Conservation (phyloP, 2,888 invertebrate species). For the Catonia carolina region DNA sequence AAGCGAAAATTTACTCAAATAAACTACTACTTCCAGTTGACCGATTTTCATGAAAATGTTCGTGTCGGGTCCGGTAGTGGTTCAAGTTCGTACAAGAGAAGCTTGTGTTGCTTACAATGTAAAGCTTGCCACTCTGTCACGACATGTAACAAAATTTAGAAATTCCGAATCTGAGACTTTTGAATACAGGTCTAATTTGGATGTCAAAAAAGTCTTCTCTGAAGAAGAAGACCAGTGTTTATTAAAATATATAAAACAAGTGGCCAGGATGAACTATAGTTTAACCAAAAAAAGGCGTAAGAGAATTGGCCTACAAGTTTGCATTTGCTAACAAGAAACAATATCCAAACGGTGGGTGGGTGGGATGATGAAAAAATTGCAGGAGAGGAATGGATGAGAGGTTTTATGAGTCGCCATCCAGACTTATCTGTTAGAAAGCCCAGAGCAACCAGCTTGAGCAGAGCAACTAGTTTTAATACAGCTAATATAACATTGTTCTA, state of each 20-base stretch:
- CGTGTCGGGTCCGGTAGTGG: neutral
- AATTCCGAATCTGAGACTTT: neutral
- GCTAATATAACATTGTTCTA: slow-evolving; percentile 15
- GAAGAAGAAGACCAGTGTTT: slow-evolving; percentile 17
- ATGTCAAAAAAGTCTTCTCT: slow-evolving; percentile 13
- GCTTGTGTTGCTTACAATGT: neutral
- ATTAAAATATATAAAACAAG: slow-evolving; percentile 9
- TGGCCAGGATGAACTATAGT: slow-evolving; percentile 9
- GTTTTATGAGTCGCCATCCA: slow-evolving; percentile 23
- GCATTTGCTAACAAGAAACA: slow-evolving; percentile 21
- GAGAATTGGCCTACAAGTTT: slow-evolving; percentile 23
- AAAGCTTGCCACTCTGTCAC: too few species aligned
- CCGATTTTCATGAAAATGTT: too few species aligned
- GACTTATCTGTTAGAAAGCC: slow-evolving; percentile 22
- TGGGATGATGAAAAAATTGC: slow-evolving; percentile 24
- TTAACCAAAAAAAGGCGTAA: slow-evolving; percentile 14
- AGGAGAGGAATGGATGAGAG: slow-evolving; percentile 25
- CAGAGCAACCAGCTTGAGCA: slow-evolving; percentile 13
- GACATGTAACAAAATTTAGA: neutral
- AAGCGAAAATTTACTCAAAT: too few species aligned
- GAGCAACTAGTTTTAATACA: slow-evolving; percentile 23
- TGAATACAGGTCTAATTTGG: slow-evolving; percentile 1
- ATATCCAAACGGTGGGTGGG: slow-evolving; percentile 16
- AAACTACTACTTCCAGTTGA: too few species aligned
- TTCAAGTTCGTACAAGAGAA: neutral